A percentile compares a stretch with the other conserved stretches of the same genome.
These are phyloP conservation scores for Pavo muticus DNA, from an alignment of 2,113 vertebrate genomes.

Conservation along the genomic window DNA sequence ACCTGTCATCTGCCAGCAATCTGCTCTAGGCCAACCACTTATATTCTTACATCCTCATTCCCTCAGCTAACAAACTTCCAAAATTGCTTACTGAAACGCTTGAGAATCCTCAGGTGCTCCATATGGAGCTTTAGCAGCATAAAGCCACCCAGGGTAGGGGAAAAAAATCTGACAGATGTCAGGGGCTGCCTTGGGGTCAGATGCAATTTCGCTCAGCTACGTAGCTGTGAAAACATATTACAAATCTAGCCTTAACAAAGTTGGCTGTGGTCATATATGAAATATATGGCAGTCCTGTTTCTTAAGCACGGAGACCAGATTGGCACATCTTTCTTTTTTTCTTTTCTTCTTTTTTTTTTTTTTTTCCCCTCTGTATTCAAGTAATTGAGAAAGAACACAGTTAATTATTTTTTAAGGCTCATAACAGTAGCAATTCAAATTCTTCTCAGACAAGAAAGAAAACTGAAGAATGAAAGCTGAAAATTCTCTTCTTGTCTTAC, in stretches of 20 bases:
- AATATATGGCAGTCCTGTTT: neutral
- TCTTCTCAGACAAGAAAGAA: neutral
- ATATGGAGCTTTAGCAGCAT: neutral
- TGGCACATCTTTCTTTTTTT: neutral
- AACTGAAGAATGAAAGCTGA: neutral
- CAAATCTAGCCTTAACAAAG: neutral
- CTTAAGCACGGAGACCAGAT: neutral
- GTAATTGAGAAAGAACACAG: neutral
- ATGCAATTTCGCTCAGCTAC: neutral
- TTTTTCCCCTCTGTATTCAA: neutral
- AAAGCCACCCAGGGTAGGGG: neutral
- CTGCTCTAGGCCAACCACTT: fast-evolving
- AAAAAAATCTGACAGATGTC: neutral
- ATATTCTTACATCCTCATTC: neutral
- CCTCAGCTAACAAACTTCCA: neutral
- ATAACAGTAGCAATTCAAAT: conserved; percentile 6
- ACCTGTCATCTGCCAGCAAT: neutral
- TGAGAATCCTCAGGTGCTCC: neutral
- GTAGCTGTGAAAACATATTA: neutral
- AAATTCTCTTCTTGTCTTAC: conserved; percentile 17
- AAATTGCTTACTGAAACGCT: neutral
- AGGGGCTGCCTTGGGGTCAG: neutral
- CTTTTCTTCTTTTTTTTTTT: neutral
- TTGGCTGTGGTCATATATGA: neutral
- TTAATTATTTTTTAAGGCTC: conserved; percentile 45